phyloP scores from a whole-genome alignment of 2,888 invertebrate species.

The Augochlorella aurata region DNA sequence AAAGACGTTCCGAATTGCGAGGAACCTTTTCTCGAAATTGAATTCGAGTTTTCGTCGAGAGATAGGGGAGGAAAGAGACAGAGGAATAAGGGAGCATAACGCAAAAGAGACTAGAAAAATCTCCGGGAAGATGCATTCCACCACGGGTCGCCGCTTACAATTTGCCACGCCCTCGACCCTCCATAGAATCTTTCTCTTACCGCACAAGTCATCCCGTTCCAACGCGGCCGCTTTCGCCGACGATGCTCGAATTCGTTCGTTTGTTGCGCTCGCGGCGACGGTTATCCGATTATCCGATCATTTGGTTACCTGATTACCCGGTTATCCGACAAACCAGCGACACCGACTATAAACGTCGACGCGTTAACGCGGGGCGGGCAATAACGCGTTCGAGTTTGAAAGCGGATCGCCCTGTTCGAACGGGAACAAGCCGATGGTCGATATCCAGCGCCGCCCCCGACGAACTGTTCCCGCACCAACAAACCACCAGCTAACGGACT shows the following conservation, averaged over 20 bases:
- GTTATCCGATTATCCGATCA: too few relatives aligned
- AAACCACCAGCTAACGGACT: conserved; percentile 11
- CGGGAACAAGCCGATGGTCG: conserved; percentile 64
- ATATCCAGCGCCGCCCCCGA: conserved; percentile 54
- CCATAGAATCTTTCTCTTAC: not conserved
- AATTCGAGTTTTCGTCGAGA: not conserved
- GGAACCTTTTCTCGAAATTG: too few relatives aligned
- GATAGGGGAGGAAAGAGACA: too few relatives aligned
- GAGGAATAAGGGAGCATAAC: too few relatives aligned
- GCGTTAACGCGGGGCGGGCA: not conserved
- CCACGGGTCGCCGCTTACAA: not conserved
- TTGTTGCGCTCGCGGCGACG: too few relatives aligned
- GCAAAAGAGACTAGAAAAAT: not conserved
- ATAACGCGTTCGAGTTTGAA: not conserved
- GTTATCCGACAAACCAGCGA: too few relatives aligned
- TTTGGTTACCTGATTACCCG: too few relatives aligned
- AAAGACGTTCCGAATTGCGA: too few relatives aligned
- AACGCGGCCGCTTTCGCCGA: not conserved
- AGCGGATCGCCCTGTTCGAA: conserved; percentile 44
- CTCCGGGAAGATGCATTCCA: not conserved
- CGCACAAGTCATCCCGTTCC: not conserved
- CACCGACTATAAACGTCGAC: not conserved
- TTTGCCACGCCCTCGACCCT: conserved; percentile 35
- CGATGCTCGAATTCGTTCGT: not conserved
- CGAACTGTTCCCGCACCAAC: conserved; percentile 23